Base-by-base conservation (phyloP, 2,113 vertebrate species). In the Orycteropus afer region DNA sequence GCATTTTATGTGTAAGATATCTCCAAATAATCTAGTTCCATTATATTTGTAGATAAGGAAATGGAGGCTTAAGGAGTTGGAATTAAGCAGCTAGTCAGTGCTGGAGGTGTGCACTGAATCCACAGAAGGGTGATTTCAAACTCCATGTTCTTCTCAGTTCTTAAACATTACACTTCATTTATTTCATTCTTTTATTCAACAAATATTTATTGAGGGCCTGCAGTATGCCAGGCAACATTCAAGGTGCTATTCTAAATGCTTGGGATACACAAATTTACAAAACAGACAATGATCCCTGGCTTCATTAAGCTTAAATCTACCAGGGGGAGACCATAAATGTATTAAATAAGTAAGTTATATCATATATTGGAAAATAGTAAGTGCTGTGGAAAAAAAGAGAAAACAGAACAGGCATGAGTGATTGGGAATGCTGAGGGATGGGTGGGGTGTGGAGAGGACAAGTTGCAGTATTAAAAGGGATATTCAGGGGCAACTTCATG, bases 401-500 rank as follows among this genome's bases (percentile, higher is more conserved):
- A 51, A 65, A 20, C n/a, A 6, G 3, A 0, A 27, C 32, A 23
- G 18, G 10, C 32, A 0, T 17, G 37, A 37, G 22, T 32, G 55
- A 92, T 65, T 3, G 7, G 76, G n/a, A 79, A 65, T 1, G 1
- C 45, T 37, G 23, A 14, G 40, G 27, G n/a, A n/a, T n/a, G n/a
- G n/a, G n/a, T 14, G 32, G 32, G 63, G 8, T 57, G 37, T 32
- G 13, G 9, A 22, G 6, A 29, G n/a, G 22, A 18, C 29, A 42
- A 12, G 81, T 3, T 49, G 45, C 27, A 7, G 3, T 10, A 17
- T 29, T 53, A 61, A 53, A 3, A 0, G 0, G 11, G 11, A 11
- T 5, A 5, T 2, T 34, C 40, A 49, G 9, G 57, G 42, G 49
- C 53, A n/a, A 42, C 10, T 25, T 51, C 13, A 6, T 13, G 65